These are phyloP conservation scores for Gymnorhina tibicen DNA, from an alignment of 2,113 vertebrate genomes.

Conservation along the genomic window DNA sequence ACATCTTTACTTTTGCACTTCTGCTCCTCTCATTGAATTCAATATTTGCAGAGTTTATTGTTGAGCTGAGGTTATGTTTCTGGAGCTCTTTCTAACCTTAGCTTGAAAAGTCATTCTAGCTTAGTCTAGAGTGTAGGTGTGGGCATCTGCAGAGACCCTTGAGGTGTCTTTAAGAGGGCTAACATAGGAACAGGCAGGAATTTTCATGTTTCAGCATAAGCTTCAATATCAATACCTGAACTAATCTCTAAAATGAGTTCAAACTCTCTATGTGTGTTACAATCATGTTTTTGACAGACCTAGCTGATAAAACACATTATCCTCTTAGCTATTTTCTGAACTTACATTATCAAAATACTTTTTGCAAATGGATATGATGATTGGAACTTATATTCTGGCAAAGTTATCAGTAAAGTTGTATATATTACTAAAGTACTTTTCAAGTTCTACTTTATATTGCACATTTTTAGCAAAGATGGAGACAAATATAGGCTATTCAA, in stretches of 20 bases:
- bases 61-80: neutral
- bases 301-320: neutral
- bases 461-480: neutral
- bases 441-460: neutral
- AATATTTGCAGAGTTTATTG: neutral
- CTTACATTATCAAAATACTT: neutral
- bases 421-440: neutral
- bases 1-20: neutral
- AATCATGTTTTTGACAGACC: neutral
- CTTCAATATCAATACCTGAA: neutral
- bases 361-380: neutral
- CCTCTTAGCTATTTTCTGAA: neutral
- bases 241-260: neutral
- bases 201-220: neutral
- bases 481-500: neutral
- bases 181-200: neutral
- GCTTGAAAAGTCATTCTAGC: neutral
- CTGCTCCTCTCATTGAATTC: neutral
- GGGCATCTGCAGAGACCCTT: neutral
- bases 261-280: neutral
- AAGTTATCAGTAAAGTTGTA: neutral
- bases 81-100: neutral
- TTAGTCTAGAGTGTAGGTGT: neutral
- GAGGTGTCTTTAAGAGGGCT: neutral
- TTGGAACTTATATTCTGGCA: neutral